phyloP scores from a whole-genome alignment of 2,113 vertebrate species.

The Heterocephalus glaber region DNA sequence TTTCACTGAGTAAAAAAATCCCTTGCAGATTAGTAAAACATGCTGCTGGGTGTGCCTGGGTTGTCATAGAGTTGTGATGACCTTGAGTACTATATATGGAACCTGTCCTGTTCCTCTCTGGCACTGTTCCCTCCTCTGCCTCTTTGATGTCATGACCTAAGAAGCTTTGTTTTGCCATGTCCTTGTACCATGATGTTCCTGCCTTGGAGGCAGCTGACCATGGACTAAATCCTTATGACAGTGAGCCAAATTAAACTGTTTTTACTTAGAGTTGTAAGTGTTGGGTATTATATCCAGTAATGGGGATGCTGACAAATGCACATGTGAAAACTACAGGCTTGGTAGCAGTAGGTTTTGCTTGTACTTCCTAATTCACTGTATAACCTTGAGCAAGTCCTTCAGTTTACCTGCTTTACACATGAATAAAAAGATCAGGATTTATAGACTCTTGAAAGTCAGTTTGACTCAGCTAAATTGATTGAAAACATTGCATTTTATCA shows the following conservation, averaged over 20 bases:
- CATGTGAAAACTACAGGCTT: background rate
- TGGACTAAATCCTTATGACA: background rate
- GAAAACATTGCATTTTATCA: constrained; percentile 15
- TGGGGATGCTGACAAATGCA: background rate
- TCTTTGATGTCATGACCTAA: background rate
- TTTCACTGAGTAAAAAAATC: background rate
- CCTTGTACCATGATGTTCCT: background rate
- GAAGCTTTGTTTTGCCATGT: background rate
- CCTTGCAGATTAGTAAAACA: background rate
- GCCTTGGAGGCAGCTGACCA: background rate
- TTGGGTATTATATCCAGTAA: background rate
- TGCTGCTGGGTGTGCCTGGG: background rate
- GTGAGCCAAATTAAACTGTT: background rate
- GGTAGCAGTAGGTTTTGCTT: background rate
- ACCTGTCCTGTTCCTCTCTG: background rate
- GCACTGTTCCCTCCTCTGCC: background rate
- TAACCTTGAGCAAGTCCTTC: constrained; percentile 48
- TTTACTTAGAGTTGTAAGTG: background rate
- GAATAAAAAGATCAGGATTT: background rate
- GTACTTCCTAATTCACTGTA: background rate
- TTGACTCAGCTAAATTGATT: constrained; percentile 32
- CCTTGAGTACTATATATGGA: background rate
- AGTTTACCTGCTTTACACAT: background rate
- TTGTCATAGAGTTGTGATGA: background rate
- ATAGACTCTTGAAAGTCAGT: background rate